Evolutionary conservation across 2,797 vertebrate species (phyloP).

Genomic region (Falco novaeseelandiae): DNA sequence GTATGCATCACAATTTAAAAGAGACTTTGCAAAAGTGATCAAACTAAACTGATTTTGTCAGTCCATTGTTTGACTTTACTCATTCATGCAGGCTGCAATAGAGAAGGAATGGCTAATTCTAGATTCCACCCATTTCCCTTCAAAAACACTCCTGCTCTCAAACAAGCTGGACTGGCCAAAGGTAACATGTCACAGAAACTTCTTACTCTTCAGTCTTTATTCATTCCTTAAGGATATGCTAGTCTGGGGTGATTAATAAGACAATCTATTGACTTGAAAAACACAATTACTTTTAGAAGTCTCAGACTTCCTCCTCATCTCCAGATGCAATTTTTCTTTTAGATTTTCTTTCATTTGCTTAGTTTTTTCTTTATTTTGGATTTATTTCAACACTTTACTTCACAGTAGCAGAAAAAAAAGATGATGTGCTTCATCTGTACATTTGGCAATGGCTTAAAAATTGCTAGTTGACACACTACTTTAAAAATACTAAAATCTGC

Average conservation of each 20-base stretch:
- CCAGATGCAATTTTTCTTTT: slow-evolving; percentile 91
- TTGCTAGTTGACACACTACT: slow-evolving; percentile 72
- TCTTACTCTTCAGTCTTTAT: slow-evolving; percentile 71
- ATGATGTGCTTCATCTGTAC: slow-evolving; percentile 87
- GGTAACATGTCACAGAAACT: slow-evolving; percentile 82
- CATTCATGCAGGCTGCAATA: slow-evolving; percentile 79
- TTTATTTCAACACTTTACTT: slow-evolving; percentile 84
- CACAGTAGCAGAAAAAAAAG: slow-evolving; percentile 83
- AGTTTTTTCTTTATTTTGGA: slow-evolving; percentile 89
- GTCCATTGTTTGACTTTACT: slow-evolving; percentile 46
- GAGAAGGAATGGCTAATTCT: slow-evolving; percentile 82
- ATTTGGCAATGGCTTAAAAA: slow-evolving; percentile 79
- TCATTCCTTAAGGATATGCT: slow-evolving; percentile 76
- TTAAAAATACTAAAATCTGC: slow-evolving; percentile 72
- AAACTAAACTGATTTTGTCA: slow-evolving; percentile 57
- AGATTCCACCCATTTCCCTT: slow-evolving; percentile 74
- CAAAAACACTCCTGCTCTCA: slow-evolving; percentile 71
- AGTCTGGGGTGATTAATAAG: slow-evolving; percentile 84
- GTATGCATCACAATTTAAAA: slow-evolving; percentile 29
- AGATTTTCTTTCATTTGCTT: slow-evolving; percentile 81
- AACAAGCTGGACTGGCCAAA: slow-evolving; percentile 81
- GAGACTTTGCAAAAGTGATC: slow-evolving; percentile 31
- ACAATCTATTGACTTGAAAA: slow-evolving; percentile 88
- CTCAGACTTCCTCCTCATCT: slow-evolving; percentile 82
- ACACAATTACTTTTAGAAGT: slow-evolving; percentile 86